Evolutionary conservation across 2,797 vertebrate species (phyloP).

Genomic region (Megalops cyprinoides): DNA sequence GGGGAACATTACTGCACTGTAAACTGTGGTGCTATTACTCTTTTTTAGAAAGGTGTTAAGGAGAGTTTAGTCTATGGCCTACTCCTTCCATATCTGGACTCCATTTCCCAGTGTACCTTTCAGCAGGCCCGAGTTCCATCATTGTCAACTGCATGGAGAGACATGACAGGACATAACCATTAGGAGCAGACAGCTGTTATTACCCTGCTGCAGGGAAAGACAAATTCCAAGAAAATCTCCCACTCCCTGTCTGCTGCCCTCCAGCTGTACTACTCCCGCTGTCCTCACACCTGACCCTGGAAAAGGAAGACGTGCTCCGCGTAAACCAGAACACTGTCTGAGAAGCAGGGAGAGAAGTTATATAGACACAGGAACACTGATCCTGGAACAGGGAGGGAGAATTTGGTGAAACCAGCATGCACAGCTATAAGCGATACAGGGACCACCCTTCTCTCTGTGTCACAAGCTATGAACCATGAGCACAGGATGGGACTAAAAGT

Average conservation of each 20-base stretch:
- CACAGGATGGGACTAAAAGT: too few species aligned
- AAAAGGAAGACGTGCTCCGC: not conserved
- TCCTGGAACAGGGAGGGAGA: not conserved
- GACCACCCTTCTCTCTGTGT: too few species aligned
- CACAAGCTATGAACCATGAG: too few species aligned
- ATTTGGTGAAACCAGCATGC: too few species aligned
- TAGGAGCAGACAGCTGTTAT: conserved; percentile 71
- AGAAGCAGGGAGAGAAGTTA: not conserved
- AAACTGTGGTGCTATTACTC: not conserved
- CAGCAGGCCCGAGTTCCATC: not conserved
- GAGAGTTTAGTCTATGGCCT: not conserved
- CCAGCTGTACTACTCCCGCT: conserved; percentile 64
- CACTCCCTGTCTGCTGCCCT: conserved; percentile 76
- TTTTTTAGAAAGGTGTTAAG: not conserved
- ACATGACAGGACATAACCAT: conserved; percentile 60
- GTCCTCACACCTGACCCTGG: conserved; percentile 69
- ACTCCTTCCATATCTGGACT: not conserved
- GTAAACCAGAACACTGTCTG: not conserved
- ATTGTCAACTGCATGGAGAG: conserved; percentile 42
- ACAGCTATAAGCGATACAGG: too few species aligned
- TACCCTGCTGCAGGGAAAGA: conserved; percentile 67
- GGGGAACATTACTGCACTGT: not conserved
- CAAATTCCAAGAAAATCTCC: conserved; percentile 86
- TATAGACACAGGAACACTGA: not conserved
- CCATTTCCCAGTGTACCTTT: not conserved